These are phyloP conservation scores for Lerema accius DNA, from an alignment of 1,140 invertebrate species.

Conservation along the genomic window DNA sequence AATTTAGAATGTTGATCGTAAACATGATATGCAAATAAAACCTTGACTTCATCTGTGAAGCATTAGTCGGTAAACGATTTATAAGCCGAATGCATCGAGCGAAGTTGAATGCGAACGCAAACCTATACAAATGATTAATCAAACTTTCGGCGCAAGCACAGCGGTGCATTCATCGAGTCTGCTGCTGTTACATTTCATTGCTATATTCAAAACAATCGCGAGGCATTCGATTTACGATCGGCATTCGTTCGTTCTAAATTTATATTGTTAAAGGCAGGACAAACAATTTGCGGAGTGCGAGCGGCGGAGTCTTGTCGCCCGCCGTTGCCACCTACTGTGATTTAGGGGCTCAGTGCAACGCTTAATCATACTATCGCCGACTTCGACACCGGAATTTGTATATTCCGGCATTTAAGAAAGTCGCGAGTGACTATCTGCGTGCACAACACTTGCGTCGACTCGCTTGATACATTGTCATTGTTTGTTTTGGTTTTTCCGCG, in stretches of 20 bases:
- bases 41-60: slow-evolving; percentile 34
- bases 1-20: slow-evolving; percentile 13
- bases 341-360: slow-evolving; percentile 56
- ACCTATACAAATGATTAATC: slow-evolving; percentile 56
- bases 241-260: slow-evolving; percentile 78
- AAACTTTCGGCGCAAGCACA: slow-evolving; percentile 56
- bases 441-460: slow-evolving; percentile 19
- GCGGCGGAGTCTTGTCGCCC: slow-evolving; percentile 61
- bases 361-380: slow-evolving; percentile 65
- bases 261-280: slow-evolving; percentile 77
- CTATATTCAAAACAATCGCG: slow-evolving; percentile 77
- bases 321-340: slow-evolving; percentile 63
- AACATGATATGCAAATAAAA: slow-evolving; percentile 34
- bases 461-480: slow-evolving; percentile 34
- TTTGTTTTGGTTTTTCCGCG: slow-evolving; percentile 51
- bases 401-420: slow-evolving; percentile 43
- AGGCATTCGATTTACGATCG: slow-evolving; percentile 73
- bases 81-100: slow-evolving; percentile 40
- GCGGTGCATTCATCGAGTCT: slow-evolving; percentile 44
- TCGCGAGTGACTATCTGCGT: slow-evolving; percentile 16
- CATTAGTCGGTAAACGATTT: slow-evolving; percentile 37
- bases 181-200: slow-evolving; percentile 63
- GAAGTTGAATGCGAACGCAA: slow-evolving; percentile 33
- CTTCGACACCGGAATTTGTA: slow-evolving; percentile 55
- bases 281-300: slow-evolving; percentile 78